These are phyloP conservation scores for Apodemus agrarius DNA, from an alignment of 2,797 vertebrate genomes.

Conservation along the genomic window DNA sequence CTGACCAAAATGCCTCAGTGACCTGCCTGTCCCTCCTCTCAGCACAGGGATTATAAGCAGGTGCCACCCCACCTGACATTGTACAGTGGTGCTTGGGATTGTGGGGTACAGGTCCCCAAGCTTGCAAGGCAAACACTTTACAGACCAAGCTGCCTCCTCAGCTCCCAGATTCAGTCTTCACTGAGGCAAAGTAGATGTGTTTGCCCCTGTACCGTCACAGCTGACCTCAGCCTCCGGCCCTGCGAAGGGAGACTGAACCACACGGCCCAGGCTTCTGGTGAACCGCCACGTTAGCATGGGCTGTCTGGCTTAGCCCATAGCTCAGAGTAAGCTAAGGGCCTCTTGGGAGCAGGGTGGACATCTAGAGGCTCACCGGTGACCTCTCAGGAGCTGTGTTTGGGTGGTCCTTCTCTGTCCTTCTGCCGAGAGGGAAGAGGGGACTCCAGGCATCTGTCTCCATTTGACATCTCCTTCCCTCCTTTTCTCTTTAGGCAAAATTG, in stretches of 20 bases:
- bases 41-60: neutral
- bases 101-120: neutral
- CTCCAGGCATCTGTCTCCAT: neutral
- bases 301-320: neutral
- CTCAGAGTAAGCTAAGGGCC: neutral
- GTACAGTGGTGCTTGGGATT: neutral
- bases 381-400: neutral
- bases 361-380: neutral
- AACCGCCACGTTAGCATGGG: neutral
- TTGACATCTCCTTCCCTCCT: neutral
- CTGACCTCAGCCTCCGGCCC: neutral
- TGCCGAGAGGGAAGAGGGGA: neutral
- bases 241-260: neutral
- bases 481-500: constrained; percentile 91
- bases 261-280: neutral
- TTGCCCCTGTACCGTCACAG: neutral
- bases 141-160: neutral
- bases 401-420: neutral
- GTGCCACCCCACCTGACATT: neutral
- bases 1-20: neutral
- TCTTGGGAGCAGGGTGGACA: neutral
- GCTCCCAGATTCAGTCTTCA: neutral
- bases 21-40: neutral
- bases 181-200: neutral
- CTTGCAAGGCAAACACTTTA: neutral